Evolutionary conservation across 2,113 vertebrate genomes (phyloP).

Genomic region (Gnathonemus echidnorhynchus): DNA sequence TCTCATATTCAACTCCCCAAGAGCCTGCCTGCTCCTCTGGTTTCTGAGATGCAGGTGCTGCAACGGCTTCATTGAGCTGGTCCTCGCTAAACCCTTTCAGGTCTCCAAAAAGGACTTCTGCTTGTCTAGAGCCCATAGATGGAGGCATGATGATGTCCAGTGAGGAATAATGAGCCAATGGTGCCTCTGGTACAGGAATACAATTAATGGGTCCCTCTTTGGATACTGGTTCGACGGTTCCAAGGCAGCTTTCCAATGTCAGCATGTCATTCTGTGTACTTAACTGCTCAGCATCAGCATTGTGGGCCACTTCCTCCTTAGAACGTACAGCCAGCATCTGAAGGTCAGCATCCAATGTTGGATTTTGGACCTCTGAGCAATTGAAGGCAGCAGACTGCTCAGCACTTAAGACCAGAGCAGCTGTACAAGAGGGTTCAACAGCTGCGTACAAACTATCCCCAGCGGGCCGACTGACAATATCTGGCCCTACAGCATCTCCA

Average conservation of each 20-base stretch:
- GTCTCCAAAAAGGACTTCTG: background rate
- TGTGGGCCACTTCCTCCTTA: background rate
- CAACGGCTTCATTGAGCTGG: background rate
- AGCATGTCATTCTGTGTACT: background rate
- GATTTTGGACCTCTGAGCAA: background rate
- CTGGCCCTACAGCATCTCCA: conserved; percentile 12
- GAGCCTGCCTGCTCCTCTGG: conserved; percentile 27
- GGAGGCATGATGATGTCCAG: background rate
- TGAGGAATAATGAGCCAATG: background rate
- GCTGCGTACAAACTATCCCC: background rate
- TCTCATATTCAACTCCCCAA: conserved; percentile 11
- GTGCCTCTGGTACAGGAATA: background rate
- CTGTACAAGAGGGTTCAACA: background rate
- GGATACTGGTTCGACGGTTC: background rate
- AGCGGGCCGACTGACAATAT: background rate
- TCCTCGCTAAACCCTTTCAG: conserved; percentile 8
- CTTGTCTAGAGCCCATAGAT: background rate
- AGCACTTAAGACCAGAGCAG: background rate
- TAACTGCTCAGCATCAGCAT: background rate
- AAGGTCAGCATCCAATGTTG: no score
- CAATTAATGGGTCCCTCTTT: background rate
- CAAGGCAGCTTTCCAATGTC: background rate
- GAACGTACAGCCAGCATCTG: background rate
- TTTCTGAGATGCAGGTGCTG: conserved; percentile 9
- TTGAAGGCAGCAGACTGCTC: background rate